Evolutionary conservation across 30 jellyfish, hydroid and myxozoan species (phyloP), one percentile per base, ranked within the genome.

Genomic region (Turritopsis rubra): DNA sequence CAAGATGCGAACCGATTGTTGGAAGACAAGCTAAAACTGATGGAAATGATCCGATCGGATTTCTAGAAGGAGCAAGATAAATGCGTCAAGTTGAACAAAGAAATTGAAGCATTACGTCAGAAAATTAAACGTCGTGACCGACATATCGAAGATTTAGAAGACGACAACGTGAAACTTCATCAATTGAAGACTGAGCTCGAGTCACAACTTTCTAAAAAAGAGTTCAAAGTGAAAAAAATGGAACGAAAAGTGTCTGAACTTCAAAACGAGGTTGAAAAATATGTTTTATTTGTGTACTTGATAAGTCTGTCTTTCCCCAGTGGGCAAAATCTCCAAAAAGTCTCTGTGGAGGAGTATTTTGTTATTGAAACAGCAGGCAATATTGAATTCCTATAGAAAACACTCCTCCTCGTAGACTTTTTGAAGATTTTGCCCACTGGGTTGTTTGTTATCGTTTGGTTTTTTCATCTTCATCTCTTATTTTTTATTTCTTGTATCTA

Each of bases 121-220:
- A 93, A 93, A 70, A 52, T 93, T 20, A 88, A 88, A 29, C 87
- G 89, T 21, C 54, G 99, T 53, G 99, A 93, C 52, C 91, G 89
- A 22, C 96, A 93, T 65, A 94, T 93, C 17, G 95, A 88, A 68
- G 96, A 85, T 53, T 87, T 93, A 23, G 99, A 93, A 80, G 99
- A 93, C 65, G 99, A 93, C 73, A 93, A 93, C 74, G 99, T 93
- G 26, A 79, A 81, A 18, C 73, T 93, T 72, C 95, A 88, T 25
- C 99, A 93, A 75, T 86, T 89, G 75, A 93, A 93, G 66, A 28
- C 84, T 8, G 97, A 85, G 1, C 79, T 87, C 52, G 96, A 89
- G 68, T 75, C 86, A 21, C 89, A 85, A 52, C 54, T 83, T 18
- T 88, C 83, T 16, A 85, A 89, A 54, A 80, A 85, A 53, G 75